Evolutionary conservation across 2,797 vertebrate genomes (phyloP).

Genomic region (Arctocebus calabarensis): DNA sequence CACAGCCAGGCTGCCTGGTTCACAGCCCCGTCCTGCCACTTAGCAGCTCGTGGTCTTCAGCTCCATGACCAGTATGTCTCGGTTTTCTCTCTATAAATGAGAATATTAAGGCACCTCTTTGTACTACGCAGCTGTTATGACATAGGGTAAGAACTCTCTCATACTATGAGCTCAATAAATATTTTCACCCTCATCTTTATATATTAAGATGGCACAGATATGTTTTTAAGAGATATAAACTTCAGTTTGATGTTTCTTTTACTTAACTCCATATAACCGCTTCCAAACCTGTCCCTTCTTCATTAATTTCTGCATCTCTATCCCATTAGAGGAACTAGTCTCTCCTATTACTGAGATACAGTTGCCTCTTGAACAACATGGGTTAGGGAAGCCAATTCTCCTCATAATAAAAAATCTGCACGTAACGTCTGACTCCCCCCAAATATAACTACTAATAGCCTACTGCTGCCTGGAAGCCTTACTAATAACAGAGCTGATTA

Average conservation of each 20-base stretch:
- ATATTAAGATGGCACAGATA: neutral
- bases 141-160: neutral
- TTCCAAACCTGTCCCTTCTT: neutral
- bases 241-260: neutral
- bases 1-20: neutral
- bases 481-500: neutral
- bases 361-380: neutral
- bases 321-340: neutral
- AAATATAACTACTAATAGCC: neutral
- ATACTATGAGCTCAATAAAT: neutral
- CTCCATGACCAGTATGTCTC: neutral
- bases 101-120: neutral
- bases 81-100: neutral
- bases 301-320: neutral
- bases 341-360: neutral
- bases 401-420: neutral
- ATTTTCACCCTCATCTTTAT: neutral
- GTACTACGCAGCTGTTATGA: neutral
- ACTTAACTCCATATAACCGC: neutral
- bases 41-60: neutral
- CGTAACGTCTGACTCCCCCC: neutral
- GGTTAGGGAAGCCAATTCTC: neutral
- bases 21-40: neutral
- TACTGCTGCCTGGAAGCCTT: neutral
- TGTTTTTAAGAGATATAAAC: neutral